These are phyloP conservation scores for Brachyptera risi DNA, from an alignment of 2,888 invertebrate genomes.

Conservation along the genomic window DNA sequence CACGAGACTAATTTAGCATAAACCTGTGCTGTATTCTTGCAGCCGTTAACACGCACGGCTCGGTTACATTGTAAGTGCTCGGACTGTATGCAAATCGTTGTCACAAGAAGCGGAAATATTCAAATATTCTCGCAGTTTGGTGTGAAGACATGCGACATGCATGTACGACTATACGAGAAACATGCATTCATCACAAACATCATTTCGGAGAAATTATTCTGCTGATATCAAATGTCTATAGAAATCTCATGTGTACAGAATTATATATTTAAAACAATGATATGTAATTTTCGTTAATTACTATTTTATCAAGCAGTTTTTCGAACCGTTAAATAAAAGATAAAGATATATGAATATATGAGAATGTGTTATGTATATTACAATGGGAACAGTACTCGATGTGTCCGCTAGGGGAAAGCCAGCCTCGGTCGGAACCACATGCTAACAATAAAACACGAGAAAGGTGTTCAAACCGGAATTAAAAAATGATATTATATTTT, in stretches of 20 bases:
- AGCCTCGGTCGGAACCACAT: too few species aligned
- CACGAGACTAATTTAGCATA: too few species aligned
- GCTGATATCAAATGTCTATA: background rate
- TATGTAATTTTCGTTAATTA: conserved; percentile 17
- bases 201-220: background rate
- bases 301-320: conserved; percentile 14
- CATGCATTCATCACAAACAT: conserved; percentile 6
- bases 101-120: too few species aligned
- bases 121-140: too few species aligned
- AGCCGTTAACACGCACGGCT: background rate
- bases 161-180: too few species aligned
- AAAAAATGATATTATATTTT: too few species aligned
- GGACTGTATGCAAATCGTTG: too few species aligned
- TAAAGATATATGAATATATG: background rate
- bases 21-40: too few species aligned
- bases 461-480: too few species aligned
- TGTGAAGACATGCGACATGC: background rate
- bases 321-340: conserved; percentile 2
- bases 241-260: background rate
- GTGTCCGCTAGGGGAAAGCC: too few species aligned
- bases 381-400: background rate
- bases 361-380: background rate
- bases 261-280: background rate
- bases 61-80: too few species aligned
- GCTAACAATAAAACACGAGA: too few species aligned